These are phyloP conservation scores for Leptinotarsa rubiginosa DNA, from an alignment of 2,888 invertebrate genomes.

Conservation along the genomic window DNA sequence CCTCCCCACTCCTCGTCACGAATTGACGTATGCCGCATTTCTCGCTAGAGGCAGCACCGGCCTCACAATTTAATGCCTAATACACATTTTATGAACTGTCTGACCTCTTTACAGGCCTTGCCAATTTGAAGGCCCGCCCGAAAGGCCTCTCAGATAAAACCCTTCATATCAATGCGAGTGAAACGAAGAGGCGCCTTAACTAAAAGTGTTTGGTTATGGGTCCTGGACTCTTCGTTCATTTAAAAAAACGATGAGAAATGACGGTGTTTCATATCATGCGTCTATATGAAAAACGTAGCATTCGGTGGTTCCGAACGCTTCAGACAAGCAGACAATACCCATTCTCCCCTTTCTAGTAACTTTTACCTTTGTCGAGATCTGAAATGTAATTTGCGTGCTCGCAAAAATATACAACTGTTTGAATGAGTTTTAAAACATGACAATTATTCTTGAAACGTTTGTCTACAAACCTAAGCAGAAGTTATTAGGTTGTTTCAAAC, in stretches of 20 bases:
- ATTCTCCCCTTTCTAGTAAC: neutral
- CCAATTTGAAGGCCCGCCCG: slow-evolving; percentile 23
- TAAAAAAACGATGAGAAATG: neutral
- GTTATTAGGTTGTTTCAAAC: no score
- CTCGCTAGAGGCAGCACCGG: slow-evolving; percentile 41
- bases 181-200: slow-evolving; percentile 7
- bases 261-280: neutral
- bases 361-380: no score
- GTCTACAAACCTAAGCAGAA: no score
- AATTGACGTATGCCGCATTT: slow-evolving; percentile 24
- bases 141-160: neutral
- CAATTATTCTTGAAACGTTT: no score
- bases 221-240: neutral
- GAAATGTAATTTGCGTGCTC: no score
- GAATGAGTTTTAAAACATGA: no score
- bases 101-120: slow-evolving; percentile 39
- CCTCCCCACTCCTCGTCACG: slow-evolving; percentile 37
- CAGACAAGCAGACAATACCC: neutral
- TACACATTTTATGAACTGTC: slow-evolving; percentile 41
- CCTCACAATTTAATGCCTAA: slow-evolving; percentile 32
- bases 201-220: neutral
- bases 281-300: neutral
- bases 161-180: neutral
- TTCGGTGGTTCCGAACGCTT: slow-evolving; percentile 5
- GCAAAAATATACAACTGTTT: no score